Base-by-base conservation (phyloP, 2,113 vertebrate species). In the Oncorhynchus nerka region DNA sequence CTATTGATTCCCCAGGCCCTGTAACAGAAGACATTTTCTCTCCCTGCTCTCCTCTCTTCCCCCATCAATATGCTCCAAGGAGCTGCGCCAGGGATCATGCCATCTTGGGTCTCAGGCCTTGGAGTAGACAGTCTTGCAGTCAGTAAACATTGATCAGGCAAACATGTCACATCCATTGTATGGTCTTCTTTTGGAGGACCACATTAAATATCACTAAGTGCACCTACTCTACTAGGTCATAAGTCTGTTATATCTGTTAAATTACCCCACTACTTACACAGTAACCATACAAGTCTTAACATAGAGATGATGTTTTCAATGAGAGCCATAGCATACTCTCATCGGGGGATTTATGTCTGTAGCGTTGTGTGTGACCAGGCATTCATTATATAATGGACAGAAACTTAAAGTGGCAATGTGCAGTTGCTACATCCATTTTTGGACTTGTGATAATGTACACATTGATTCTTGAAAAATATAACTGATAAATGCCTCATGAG, bases 1-100 rank as follows among this genome's bases (percentile, higher is more conserved):
- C 83, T 88, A 89, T 92, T 84, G 88, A 92, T 89, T 88, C 76
- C 84, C 76, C 78, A 68, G 86, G 69, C 79, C 13, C 68, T 76
- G 62, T 19, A 81, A 88, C 88, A 90, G 88, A 86, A 89, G 87
- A 83, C 80, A 80, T 88, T 84, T 89, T 88, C 75, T 51, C 12
- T 79, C 57, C 81, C 71, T 22, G 15, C 79, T 9, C 39, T 45
- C 39, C 75, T 9, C 64, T 77, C 80, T 72, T 70, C 4, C 26
- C 80, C 83, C 82, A 87, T 90, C 87, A 84, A 76, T 86, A 88
- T 90, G 84, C 87, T 83, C 80, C 75, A 45, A 87, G 85, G 76
- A 86, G 80, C 82, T 26, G 70, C 16, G 65, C 65, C 73, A 83
- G 76, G 71, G 71, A 82, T 85, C 84, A 72, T 81, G 65, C 87